These are phyloP conservation scores for Junco hyemalis DNA, from an alignment of 2,113 vertebrate species.

Conservation along the genomic window DNA sequence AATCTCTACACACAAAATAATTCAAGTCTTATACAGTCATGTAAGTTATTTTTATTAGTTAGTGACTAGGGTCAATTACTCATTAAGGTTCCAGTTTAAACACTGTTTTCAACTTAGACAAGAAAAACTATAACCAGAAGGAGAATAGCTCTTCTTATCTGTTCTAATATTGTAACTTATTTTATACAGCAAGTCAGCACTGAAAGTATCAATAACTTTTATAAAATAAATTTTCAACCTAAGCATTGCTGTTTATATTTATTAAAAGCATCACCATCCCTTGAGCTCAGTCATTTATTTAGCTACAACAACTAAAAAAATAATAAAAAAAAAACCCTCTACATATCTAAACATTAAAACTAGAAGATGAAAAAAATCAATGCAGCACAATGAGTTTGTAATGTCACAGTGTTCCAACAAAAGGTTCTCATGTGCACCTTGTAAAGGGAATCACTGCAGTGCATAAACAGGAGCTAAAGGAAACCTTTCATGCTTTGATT, in stretches of 20 bases:
- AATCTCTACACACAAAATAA: neutral
- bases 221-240: neutral
- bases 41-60: neutral
- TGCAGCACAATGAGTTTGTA: neutral
- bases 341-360: neutral
- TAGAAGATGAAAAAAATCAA: neutral
- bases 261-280: neutral
- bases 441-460: neutral
- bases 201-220: neutral
- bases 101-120: neutral
- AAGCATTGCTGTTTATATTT: neutral
- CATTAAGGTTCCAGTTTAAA: neutral
- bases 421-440: accelerated
- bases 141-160: neutral
- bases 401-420: neutral
- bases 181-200: neutral
- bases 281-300: neutral
- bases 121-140: neutral
- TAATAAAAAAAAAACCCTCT: too few species aligned
- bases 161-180: neutral
- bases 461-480: neutral
- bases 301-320: neutral
- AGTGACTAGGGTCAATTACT: neutral
- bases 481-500: neutral
- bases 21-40: neutral